phyloP scores from a whole-genome alignment of 1,140 invertebrate species.

The Luehdorfia chinensis region DNA sequence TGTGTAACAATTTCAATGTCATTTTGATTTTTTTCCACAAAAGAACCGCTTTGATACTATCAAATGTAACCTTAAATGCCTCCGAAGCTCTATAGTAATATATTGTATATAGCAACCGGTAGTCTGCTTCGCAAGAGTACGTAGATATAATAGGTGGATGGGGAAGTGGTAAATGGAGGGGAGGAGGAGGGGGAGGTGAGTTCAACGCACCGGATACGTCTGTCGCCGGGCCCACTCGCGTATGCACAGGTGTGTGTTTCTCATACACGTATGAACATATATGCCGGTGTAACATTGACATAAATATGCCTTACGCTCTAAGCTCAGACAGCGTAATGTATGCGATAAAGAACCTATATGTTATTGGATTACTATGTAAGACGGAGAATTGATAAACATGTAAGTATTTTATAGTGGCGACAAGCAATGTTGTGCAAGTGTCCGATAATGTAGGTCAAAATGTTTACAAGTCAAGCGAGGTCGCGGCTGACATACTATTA shows the following conservation, averaged over 20 bases:
- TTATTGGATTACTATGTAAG: slow-evolving; percentile 3
- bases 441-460: slow-evolving; percentile 50
- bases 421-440: slow-evolving; percentile 35
- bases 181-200: slow-evolving; percentile 36
- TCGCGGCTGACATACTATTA: slow-evolving; percentile 39
- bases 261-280: slow-evolving; percentile 24
- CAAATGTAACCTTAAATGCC: slow-evolving; percentile 2
- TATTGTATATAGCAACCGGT: slow-evolving; percentile 8
- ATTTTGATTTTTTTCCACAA: neutral
- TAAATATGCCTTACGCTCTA: slow-evolving; percentile 41
- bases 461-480: slow-evolving; percentile 53
- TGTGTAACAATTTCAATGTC: too few relatives aligned
- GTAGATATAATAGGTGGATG: slow-evolving; percentile 7
- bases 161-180: slow-evolving; percentile 1
- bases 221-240: slow-evolving; percentile 49
- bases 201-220: slow-evolving; percentile 70
- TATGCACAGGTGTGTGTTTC: slow-evolving; percentile 48
- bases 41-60: too few relatives aligned
- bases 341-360: neutral
- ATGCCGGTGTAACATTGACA: slow-evolving; percentile 61
- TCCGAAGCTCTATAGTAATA: slow-evolving; percentile 2
- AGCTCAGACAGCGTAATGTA: neutral
- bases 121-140: slow-evolving; percentile 3
- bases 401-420: neutral
- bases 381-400: slow-evolving; percentile 9